Conservation (phyloP, 1,140 invertebrate genomes). For the Araneus ventricosus region DNA sequence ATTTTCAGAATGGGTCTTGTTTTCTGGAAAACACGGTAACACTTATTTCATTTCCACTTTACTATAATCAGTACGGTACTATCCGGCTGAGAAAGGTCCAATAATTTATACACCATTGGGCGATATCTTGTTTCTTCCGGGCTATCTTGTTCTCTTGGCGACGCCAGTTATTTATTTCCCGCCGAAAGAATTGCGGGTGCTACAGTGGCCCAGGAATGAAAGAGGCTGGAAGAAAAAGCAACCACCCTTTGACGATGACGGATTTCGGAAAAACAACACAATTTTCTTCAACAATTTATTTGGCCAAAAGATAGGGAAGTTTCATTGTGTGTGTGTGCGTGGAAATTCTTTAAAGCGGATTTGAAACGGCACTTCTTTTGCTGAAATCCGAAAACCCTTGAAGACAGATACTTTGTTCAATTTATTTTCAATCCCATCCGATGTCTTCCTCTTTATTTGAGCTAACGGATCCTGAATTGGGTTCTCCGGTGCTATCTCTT, state of each 20-base stretch:
- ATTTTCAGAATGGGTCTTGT: no score
- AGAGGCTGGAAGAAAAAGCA: background rate
- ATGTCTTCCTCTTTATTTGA: conserved; percentile 48
- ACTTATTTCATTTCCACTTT: background rate
- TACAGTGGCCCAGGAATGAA: background rate
- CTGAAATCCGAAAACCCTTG: conserved; percentile 54
- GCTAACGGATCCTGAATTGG: conserved; percentile 38
- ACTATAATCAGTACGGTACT: background rate
- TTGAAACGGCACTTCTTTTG: conserved; percentile 54
- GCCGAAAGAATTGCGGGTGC: conserved; percentile 23
- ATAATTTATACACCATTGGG: background rate
- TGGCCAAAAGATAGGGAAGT: conserved; percentile 53
- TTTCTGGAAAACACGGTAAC: no score
- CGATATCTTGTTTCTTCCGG: conserved; percentile 12
- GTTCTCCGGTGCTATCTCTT: background rate
- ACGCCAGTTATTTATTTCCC: conserved; percentile 36
- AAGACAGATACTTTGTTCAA: conserved; percentile 67
- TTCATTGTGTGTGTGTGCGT: conserved; percentile 37
- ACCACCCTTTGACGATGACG: conserved; percentile 50
- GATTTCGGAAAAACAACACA: conserved; percentile 50
- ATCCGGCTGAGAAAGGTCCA: background rate
- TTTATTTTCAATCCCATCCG: conserved; percentile 61
- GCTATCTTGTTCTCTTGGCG: background rate
- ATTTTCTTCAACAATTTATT: conserved; percentile 63
- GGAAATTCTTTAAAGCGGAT: conserved; percentile 67